phyloP scores from a whole-genome alignment of 2,888 invertebrate genomes.

The Apeira syringaria region DNA sequence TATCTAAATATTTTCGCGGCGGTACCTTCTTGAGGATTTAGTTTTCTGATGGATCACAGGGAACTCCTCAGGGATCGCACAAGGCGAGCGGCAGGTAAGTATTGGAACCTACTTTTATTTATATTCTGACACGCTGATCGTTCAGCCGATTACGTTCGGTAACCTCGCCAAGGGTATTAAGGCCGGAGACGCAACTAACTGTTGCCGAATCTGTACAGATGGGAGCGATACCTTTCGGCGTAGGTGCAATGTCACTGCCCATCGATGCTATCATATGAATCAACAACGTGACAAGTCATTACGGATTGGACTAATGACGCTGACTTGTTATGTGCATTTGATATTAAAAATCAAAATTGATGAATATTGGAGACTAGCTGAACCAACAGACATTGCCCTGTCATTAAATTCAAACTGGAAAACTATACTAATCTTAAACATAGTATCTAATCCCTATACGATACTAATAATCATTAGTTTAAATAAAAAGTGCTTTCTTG shows the following conservation, averaged over 20 bases:
- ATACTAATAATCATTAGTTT: too few species aligned
- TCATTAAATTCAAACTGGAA: too few species aligned
- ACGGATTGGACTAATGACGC: constrained; percentile 49
- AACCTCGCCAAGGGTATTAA: constrained; percentile 31
- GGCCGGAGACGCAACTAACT: constrained; percentile 15
- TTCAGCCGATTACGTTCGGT: constrained; percentile 23
- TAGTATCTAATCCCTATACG: too few species aligned
- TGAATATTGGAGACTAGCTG: constrained; percentile 18
- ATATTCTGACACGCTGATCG: constrained; percentile 11
- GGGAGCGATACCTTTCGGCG: constrained; percentile 65
- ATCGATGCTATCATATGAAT: constrained; percentile 44
- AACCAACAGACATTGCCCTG: too few species aligned
- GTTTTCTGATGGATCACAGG: constrained; percentile 58
- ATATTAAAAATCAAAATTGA: constrained; percentile 28
- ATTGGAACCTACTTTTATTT: constrained; percentile 15
- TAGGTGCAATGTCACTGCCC: constrained; percentile 68
- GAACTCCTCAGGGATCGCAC: constrained; percentile 46
- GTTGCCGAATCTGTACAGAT: constrained; percentile 35
- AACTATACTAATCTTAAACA: too few species aligned
- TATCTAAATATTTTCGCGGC: constrained; percentile 30
- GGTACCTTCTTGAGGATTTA: constrained; percentile 66
- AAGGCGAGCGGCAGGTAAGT: constrained; percentile 37
- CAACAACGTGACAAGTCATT: constrained; percentile 56
- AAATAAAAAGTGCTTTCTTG: too few species aligned
- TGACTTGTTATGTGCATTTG: constrained; percentile 37